Conservation (phyloP, 2,113 vertebrate species). For the Notarius lentiginosus region DNA sequence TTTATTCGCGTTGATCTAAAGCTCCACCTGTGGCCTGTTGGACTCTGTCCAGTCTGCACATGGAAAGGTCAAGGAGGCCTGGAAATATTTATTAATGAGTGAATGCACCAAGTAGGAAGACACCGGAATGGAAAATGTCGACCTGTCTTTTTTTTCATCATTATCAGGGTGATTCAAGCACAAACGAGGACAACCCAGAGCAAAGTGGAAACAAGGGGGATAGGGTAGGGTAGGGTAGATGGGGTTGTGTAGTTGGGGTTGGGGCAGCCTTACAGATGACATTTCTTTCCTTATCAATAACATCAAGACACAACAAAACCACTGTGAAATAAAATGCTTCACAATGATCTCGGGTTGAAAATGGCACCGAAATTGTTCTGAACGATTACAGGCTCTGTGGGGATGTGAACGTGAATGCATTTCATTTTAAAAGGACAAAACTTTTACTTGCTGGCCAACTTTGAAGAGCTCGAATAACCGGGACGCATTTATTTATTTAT, state of each 20-base stretch:
- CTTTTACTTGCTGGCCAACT: not conserved
- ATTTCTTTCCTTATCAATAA: slow-evolving; percentile 50
- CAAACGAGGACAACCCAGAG: slow-evolving; percentile 37
- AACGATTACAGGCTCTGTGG: not conserved
- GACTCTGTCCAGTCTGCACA: not conserved
- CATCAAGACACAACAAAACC: slow-evolving; percentile 24
- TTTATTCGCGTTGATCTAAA: not conserved
- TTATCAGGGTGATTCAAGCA: slow-evolving; percentile 30
- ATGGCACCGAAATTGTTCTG: not conserved
- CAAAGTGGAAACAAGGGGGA: not conserved
- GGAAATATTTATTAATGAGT: slow-evolving; percentile 22
- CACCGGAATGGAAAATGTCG: slow-evolving; percentile 28
- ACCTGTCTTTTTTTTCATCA: slow-evolving; percentile 54
- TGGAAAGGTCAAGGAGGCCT: slow-evolving; percentile 27
- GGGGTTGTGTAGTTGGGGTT: too few relatives aligned
- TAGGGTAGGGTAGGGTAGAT: too few relatives aligned
- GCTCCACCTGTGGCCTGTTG: slow-evolving; percentile 21
- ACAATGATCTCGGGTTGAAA: slow-evolving; percentile 4
- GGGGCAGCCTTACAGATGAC: slow-evolving; percentile 35
- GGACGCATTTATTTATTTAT: not conserved
- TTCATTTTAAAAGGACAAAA: not conserved
- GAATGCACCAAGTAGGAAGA: not conserved
- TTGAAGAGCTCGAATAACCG: not conserved
- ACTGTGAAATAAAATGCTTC: slow-evolving; percentile 25
- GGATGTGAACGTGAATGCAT: too few relatives aligned